These are phyloP conservation scores for Archaeoteleia sp. DNA, from an alignment of 2,888 invertebrate genomes.

Conservation along the genomic window DNA sequence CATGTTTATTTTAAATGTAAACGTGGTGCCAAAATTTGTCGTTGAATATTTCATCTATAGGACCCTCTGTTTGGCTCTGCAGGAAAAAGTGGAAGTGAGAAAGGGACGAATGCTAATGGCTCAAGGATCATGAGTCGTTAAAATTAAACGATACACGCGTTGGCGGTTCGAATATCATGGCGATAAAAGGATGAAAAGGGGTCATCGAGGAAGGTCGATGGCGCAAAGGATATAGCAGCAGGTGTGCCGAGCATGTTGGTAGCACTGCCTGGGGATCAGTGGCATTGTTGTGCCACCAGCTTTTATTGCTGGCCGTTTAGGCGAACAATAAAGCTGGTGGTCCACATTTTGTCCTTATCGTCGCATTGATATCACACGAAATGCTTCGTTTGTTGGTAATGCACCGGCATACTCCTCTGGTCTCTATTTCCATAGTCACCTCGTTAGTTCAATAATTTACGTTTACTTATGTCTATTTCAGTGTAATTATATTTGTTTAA, in stretches of 20 bases:
- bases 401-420: conserved; percentile 50
- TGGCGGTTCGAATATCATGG: conserved; percentile 47
- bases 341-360: conserved; percentile 60
- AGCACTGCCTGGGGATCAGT: conserved; percentile 39
- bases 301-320: conserved; percentile 65
- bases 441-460: conserved; percentile 26
- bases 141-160: conserved; percentile 45
- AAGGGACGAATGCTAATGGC: conserved; percentile 2
- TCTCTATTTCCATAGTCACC: conserved; percentile 36
- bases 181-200: conserved; percentile 54
- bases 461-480: conserved; percentile 24
- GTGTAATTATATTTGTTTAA: too few relatives aligned
- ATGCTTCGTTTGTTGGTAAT: conserved; percentile 63
- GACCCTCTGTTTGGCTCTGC: too few relatives aligned
- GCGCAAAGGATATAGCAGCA: conserved; percentile 30
- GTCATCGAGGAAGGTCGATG: conserved; percentile 35
- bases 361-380: conserved; percentile 60
- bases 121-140: conserved; percentile 42
- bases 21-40: too few relatives aligned
- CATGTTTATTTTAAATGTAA: too few relatives aligned
- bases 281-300: conserved; percentile 58
- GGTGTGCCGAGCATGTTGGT: conserved; percentile 34
- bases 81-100: too few relatives aligned
- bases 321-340: conserved; percentile 65
- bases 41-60: too few relatives aligned